Conservation (phyloP, 1,140 invertebrate genomes). For the Diabrotica undecimpunctata region DNA sequence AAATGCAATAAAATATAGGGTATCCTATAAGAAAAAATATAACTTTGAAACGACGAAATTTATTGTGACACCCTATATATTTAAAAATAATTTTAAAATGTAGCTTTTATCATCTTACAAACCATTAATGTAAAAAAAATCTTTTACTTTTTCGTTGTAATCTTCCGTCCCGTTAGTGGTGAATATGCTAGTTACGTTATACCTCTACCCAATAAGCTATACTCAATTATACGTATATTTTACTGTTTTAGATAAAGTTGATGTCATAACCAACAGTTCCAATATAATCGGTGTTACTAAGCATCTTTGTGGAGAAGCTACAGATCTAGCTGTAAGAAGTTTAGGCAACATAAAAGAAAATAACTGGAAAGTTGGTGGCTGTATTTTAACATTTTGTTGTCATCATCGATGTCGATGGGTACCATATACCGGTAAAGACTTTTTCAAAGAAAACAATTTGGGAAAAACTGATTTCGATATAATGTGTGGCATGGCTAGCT, state of each 20-base stretch:
- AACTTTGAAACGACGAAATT: no score
- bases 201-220: no score
- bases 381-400: conserved; percentile 80
- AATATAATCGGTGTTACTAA: conserved; percentile 73
- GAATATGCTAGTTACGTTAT: no score
- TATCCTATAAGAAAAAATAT: no score
- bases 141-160: no score
- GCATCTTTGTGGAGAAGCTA: conserved; percentile 82
- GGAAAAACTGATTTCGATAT: conserved; percentile 65
- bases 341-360: conserved; percentile 48
- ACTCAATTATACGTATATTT: no score
- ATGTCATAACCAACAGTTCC: conserved; percentile 49
- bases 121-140: no score
- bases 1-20: no score
- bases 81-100: no score
- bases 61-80: no score
- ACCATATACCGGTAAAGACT: conserved; percentile 65
- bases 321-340: conserved; percentile 68
- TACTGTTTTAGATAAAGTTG: conserved; percentile 53
- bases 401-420: conserved; percentile 77
- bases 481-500: conserved; percentile 74
- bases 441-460: conserved; percentile 58
- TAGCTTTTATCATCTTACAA: no score
- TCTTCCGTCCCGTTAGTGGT: no score
- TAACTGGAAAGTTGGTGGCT: conserved; percentile 52